Evolutionary conservation across 2,113 vertebrate species (phyloP).

Genomic region (Archilochus colubris): DNA sequence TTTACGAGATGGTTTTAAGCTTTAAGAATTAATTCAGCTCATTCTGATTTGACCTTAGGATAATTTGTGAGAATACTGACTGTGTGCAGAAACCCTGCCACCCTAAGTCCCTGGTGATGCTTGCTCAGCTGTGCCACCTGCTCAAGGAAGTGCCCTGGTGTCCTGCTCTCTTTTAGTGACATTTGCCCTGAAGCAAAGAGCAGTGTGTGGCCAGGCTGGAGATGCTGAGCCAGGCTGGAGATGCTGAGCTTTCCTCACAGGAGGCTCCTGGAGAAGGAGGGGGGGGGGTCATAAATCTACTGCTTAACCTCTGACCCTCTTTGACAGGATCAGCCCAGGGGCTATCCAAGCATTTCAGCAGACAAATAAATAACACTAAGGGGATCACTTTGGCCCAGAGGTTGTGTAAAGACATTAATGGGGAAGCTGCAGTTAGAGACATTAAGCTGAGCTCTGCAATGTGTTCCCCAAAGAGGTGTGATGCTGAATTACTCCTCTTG

Average conservation of each 20-base stretch:
- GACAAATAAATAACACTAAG: conserved; percentile 66
- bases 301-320: conserved; percentile 47
- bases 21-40: background rate
- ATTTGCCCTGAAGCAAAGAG: background rate
- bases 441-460: conserved; percentile 29
- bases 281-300: background rate
- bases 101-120: background rate
- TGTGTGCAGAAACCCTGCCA: background rate
- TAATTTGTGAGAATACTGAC: background rate
- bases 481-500: conserved; percentile 34
- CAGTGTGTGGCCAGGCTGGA: background rate
- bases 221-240: background rate
- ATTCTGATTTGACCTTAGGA: background rate
- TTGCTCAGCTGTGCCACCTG: background rate
- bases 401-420: conserved; percentile 63
- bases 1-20: background rate
- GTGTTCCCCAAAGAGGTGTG: conserved; percentile 1
- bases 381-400: conserved; percentile 55
- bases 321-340: conserved; percentile 33
- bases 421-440: conserved; percentile 50
- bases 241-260: background rate
- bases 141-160: background rate
- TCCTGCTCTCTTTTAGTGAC: background rate
- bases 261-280: background rate
- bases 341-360: conserved; percentile 13